Evolutionary conservation across 2,113 vertebrate genomes (phyloP), one percentile per base, ranked within the genome.

Genomic region (Callocephalon fimbriatum): DNA sequence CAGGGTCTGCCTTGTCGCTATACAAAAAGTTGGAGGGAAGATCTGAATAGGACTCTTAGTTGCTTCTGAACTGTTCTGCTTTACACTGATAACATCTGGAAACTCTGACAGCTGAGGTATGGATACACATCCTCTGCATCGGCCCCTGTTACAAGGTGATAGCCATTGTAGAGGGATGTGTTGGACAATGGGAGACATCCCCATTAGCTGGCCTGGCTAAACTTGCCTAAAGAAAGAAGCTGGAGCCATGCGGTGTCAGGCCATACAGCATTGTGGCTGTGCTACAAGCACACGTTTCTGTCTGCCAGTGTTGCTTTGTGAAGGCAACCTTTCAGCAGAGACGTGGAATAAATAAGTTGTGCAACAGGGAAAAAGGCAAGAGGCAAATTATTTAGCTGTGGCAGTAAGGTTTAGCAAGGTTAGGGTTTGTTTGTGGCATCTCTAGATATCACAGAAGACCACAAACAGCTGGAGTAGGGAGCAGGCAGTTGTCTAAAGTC

Each of bases 131-230:
- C 13, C 31, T 22, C 37, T 71, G 45, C 19, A 75, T 38, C 56
- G 71, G n/a, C 10, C 19, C n/a, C 29, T 50, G 6, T 66, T 37
- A 56, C 3, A n/a, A n/a, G 54, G 29, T 0, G 7, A 0, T 14
- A 51, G 58, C 11, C 0, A 0, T 21, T 40, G 40, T 3, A 40
- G 21, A 31, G 10, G 6, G 6, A 67, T 22, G 5, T 14, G 50
- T 10, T 88, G 53, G 26, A 15, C 17, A 86, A 9, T 6, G 19
- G 38, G 31, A 84, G 50, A 27, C 18, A 17, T 4, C 44, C 8
- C 22, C 1, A 2, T 29, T 10, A 61, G 18, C 63, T 74, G 42
- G 7, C 15, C 18, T 5, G 6, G 47, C 22, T 61, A 26, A 35
- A 42, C 20, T 17, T 83, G 35, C 38, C 14, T 17, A 15, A 61